These are phyloP conservation scores for Gallinago stenura DNA, from an alignment of 2,797 vertebrate species.

Conservation along the genomic window DNA sequence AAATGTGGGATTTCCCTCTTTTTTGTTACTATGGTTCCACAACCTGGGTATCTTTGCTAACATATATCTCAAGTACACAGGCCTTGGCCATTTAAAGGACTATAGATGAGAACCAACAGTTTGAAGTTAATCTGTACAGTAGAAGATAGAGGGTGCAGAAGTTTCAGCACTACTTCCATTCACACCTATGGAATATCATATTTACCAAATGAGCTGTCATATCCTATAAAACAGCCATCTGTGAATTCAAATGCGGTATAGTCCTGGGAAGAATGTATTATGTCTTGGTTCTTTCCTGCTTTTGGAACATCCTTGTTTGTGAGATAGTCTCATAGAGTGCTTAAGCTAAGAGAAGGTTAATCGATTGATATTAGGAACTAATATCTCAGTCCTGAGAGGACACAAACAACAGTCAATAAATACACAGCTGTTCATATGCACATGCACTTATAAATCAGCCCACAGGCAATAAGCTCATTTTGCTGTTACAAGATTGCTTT, in stretches of 20 bases:
- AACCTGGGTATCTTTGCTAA: neutral
- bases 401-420: neutral
- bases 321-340: neutral
- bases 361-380: neutral
- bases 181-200: neutral
- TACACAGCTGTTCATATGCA: neutral
- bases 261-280: neutral
- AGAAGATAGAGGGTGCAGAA: neutral
- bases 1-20: neutral
- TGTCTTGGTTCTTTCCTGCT: neutral
- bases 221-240: neutral
- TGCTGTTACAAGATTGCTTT: neutral
- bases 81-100: neutral
- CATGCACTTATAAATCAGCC: neutral
- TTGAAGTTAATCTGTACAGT: neutral
- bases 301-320: neutral
- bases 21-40: neutral
- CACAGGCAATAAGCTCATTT: neutral
- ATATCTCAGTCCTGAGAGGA: neutral
- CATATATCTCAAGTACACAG: neutral
- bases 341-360: neutral
- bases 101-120: neutral
- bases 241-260: neutral
- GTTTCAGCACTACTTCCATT: neutral
- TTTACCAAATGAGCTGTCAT: neutral